These are phyloP conservation scores for Xyliphius kryptos DNA, from an alignment of 2,113 vertebrate genomes.

Conservation along the genomic window DNA sequence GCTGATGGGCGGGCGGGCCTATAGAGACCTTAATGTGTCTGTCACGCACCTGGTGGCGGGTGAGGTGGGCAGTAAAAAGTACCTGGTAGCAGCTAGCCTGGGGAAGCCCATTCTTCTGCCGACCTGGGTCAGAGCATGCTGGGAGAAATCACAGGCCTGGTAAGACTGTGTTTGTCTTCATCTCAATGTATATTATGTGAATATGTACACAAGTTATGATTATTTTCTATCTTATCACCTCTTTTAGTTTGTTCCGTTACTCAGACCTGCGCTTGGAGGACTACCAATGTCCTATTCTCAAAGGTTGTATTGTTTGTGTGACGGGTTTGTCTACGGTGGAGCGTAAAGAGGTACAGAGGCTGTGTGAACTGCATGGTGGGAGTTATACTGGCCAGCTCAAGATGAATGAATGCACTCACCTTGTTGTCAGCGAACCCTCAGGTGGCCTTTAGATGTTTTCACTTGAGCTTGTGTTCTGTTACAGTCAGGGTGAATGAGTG, in stretches of 20 bases:
- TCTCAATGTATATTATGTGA: no score
- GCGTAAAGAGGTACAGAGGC: constrained; percentile 82
- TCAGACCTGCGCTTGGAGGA: constrained; percentile 75
- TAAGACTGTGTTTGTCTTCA: no score
- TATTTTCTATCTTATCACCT: no score
- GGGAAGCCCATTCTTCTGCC: constrained; percentile 87
- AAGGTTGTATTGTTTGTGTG: constrained; percentile 86
- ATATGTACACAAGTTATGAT: no score
- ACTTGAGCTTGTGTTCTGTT: no score
- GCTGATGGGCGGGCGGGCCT: constrained; percentile 89
- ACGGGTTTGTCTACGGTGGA: constrained; percentile 79
- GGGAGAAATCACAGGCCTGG: constrained; percentile 87
- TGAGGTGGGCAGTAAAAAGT: constrained; percentile 97
- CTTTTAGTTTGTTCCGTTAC: constrained; percentile 78
- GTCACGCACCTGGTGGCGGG: constrained; percentile 94
- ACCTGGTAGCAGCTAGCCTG: constrained; percentile 87
- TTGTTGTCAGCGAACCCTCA: no score
- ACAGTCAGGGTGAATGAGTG: no score
- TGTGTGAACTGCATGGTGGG: constrained; percentile 79
- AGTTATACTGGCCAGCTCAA: constrained; percentile 86
- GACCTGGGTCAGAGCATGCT: constrained; percentile 82
- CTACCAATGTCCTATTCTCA: constrained; percentile 80
- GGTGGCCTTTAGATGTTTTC: no score
- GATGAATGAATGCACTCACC: constrained; percentile 73
- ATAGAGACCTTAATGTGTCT: constrained; percentile 80